Evolutionary conservation across 1,140 invertebrate species (phyloP).

Genomic region (Megalopta genalis): DNA sequence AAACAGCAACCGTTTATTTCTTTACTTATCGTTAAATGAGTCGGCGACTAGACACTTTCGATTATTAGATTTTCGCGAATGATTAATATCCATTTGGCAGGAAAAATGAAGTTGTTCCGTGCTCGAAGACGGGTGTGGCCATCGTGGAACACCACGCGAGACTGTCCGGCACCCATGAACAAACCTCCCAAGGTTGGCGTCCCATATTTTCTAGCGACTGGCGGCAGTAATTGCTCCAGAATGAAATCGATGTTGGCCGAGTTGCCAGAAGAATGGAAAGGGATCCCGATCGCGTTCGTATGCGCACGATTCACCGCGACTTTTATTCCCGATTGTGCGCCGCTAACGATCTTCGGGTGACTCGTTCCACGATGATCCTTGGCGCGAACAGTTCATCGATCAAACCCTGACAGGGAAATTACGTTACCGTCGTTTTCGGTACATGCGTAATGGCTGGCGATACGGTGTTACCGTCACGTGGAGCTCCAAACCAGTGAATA

Average conservation of each 20-base stretch:
- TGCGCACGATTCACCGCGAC: conserved; percentile 4
- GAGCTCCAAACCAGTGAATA: neutral
- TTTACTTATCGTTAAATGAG: no score
- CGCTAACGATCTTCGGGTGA: conserved; percentile 28
- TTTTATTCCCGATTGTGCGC: neutral
- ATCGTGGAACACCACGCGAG: conserved; percentile 5
- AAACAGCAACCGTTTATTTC: no score
- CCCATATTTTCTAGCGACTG: conserved; percentile 42
- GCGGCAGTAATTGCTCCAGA: conserved; percentile 28
- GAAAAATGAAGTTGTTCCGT: conserved; percentile 6
- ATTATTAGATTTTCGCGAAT: neutral
- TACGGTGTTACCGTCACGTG: neutral
- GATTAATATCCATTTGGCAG: neutral
- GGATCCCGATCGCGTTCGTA: conserved; percentile 19
- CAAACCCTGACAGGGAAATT: conserved; percentile 26
- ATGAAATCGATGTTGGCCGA: conserved; percentile 48
- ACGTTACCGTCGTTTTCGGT: neutral
- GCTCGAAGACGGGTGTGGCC: conserved; percentile 25
- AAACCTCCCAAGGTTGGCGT: conserved; percentile 15
- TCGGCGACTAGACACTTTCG: neutral
- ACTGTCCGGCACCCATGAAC: conserved; percentile 39
- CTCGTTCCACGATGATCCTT: neutral
- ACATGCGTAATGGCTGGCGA: neutral
- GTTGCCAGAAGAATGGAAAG: conserved; percentile 20
- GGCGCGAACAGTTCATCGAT: conserved; percentile 20